Base-by-base conservation (phyloP, 1,140 invertebrate genomes). In the Drosophila pseudoananassae region DNA sequence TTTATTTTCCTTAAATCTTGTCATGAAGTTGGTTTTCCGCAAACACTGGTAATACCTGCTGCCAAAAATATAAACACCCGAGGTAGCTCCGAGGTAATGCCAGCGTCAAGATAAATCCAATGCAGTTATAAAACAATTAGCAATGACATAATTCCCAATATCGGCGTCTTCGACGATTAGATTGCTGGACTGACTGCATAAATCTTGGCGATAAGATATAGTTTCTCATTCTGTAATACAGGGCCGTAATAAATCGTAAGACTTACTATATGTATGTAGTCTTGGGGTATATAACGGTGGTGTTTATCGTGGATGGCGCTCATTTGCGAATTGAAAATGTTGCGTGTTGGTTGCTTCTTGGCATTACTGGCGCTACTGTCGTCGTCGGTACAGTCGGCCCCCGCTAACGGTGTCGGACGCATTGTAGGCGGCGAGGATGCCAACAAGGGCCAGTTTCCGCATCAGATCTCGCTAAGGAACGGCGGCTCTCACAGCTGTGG, bases 361-460 rank as follows among this genome's bases (percentile, higher is more conserved):
- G 10, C n/a, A n/a, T n/a, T 20, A 0, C n/a, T 20, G 29, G 27
- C 36, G 14, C 12, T 70, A 3, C 3, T 20, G 20, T 20, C 20
- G 46, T 20, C 20, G n/a, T 50, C 51, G 8, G 70, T 52, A 20
- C 65, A 55, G 49, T 70, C 81, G 7, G 73, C 81, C 0, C 76
- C 76, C 14, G 57, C 31, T 17, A 6, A 7, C 9, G 38, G 59
- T 2, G 6, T 51, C 8, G 84, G 74, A 0, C 68, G 92, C 27
- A 93, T 94, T 12, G 92, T 93, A 4, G 93, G 93, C 7, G 93
- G 93, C 4, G n/a, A 49, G 0, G 79, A 92, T 33, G 93, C 93
- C 0, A 2, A 2, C 0, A 49, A 58, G 8, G 92, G 90, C 0
- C 78, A 88, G 38, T 93, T 93, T 47, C 93, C 93, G 1, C 92